Evolutionary conservation across 2,888 invertebrate genomes (phyloP), one percentile per base, ranked within the genome.

Genomic region (Strigamia crassipes): DNA sequence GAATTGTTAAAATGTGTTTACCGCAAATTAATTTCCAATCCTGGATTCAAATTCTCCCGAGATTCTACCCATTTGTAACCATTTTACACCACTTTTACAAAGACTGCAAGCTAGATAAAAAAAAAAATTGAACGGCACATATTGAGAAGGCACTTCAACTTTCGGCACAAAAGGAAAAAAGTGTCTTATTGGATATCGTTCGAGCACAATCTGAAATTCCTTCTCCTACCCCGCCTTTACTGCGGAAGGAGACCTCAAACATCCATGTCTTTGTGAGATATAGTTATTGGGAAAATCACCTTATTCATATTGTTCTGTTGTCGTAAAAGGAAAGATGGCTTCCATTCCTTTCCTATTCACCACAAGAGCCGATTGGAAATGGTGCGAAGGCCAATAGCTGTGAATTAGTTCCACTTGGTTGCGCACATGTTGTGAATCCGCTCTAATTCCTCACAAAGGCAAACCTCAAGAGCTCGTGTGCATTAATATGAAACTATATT

Each of bases 281-380:
- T 79, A 41, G 79, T 41, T 79, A 79, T 79, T 79, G 79, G 38
- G 41, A n/a, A 79, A 34, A 77, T 77, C 77, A 38, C 77, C 77
- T 77, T 77, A 79, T 79, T 79, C 79, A 79, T 79, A 79, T 79
- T 79, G 79, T 79, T 34, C 79, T 41, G 41, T 42, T n/a, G 79
- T 79, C 79, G 79, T 79, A 79, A 79, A 79, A 38, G 51, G 51
- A 79, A 79, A 41, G 34, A 79, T 79, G 79, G 41, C 79, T 34
- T 41, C 79, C 79, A 79, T 79, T 79, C 41, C 41, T 51, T n/a
- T 51, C 51, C 51, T 18, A 51, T 51, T 51, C 51, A 51, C 51
- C 51, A 3, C 51, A 51, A 51, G 51, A 51, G n/a, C n/a, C 51
- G 51, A 51, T 51, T 51, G 51, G 51, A 51, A 51, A 51, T 51